phyloP scores from a whole-genome alignment of 1,140 invertebrate genomes.

The Hesperophylax magnus region DNA sequence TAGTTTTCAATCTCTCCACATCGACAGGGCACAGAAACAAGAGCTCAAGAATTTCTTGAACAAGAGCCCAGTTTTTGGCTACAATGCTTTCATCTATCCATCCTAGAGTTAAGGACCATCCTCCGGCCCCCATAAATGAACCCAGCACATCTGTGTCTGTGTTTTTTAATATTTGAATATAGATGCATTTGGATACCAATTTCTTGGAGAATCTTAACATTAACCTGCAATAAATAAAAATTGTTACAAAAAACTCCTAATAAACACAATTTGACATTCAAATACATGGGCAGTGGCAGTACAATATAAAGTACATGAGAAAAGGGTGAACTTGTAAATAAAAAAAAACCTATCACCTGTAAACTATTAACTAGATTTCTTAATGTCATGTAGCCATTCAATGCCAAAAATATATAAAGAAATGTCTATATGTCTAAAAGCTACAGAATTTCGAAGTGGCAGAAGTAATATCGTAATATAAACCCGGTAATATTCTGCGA shows the following conservation, averaged over 20 bases:
- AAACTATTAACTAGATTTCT: too few relatives aligned
- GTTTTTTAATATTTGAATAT: conserved; percentile 92
- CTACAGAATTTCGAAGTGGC: too few relatives aligned
- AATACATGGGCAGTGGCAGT: too few relatives aligned
- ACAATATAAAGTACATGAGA: too few relatives aligned
- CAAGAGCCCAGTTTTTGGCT: conserved; percentile 87
- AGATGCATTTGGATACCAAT: conserved; percentile 95
- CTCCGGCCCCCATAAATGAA: conserved; percentile 90
- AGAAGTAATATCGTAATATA: too few relatives aligned
- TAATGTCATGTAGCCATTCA: too few relatives aligned
- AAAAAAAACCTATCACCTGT: too few relatives aligned
- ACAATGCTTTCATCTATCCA: conserved; percentile 91
- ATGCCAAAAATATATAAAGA: too few relatives aligned
- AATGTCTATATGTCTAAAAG: too few relatives aligned
- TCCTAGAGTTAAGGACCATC: conserved; percentile 89
- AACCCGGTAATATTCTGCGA: too few relatives aligned
- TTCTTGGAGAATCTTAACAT: conserved; percentile 98
- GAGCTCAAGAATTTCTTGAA: conserved; percentile 88
- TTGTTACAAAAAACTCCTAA: neutral
- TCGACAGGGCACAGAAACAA: conserved; percentile 89
- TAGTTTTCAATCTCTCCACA: conserved; percentile 89
- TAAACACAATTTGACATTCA: conserved; percentile 9
- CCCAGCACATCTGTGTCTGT: conserved; percentile 88
- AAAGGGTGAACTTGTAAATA: too few relatives aligned
- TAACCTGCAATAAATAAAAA: conserved; percentile 78